Conservation (phyloP, 2,888 invertebrate species). For the Nymphalis c-album region DNA sequence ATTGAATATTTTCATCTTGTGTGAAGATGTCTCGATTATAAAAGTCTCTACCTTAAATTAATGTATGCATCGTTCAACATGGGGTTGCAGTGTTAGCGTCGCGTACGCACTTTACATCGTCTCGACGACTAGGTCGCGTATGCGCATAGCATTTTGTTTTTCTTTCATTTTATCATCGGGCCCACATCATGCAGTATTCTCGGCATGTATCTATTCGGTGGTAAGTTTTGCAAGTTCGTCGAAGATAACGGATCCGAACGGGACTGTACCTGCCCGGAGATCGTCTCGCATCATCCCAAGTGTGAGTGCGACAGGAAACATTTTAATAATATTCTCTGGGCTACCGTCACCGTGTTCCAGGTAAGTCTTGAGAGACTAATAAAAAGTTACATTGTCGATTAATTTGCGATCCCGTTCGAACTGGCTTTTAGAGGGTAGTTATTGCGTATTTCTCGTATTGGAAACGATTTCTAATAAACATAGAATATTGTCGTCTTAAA, state of each 20-base stretch:
- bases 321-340: constrained; percentile 99
- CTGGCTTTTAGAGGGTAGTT: constrained; percentile 63
- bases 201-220: constrained; percentile 99
- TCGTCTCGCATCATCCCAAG: constrained; percentile 92
- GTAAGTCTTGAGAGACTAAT: constrained; percentile 83
- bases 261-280: constrained; percentile 96
- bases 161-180: constrained; percentile 64
- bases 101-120: constrained; percentile 59
- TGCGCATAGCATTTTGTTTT: constrained; percentile 81
- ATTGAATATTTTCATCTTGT: neutral
- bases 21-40: neutral
- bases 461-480: constrained; percentile 18
- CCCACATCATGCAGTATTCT: constrained; percentile 88
- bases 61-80: constrained; percentile 35
- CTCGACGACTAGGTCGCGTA: constrained; percentile 70
- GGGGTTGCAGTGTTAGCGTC: constrained; percentile 73
- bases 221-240: constrained; percentile 99
- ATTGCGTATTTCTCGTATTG: constrained; percentile 69
- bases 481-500: constrained; percentile 10
- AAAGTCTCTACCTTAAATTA: constrained; percentile 32
- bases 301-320: constrained; percentile 99
- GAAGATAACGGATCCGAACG: constrained; percentile 90
- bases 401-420: constrained; percentile 75
- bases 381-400: constrained; percentile 72
- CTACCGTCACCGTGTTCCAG: constrained; percentile 98